These are phyloP conservation scores for Plutomurus gul DNA, from an alignment of 1,140 invertebrate species.

Conservation along the genomic window DNA sequence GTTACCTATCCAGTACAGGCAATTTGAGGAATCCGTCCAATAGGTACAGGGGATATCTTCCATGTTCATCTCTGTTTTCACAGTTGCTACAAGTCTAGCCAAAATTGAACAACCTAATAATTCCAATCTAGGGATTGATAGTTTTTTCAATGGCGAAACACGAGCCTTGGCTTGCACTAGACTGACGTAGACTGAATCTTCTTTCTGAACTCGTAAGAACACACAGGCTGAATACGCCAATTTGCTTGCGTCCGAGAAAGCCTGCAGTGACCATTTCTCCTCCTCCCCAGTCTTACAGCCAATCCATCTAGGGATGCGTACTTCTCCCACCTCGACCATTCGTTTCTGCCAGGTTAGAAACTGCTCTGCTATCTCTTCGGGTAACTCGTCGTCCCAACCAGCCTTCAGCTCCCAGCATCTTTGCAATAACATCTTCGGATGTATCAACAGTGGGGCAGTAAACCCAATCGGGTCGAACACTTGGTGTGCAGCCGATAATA, in stretches of 20 bases:
- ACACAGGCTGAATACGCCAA: neutral
- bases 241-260: neutral
- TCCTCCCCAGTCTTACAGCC: neutral
- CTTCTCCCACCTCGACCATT: too few species aligned
- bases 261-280: neutral
- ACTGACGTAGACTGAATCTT: slow-evolving; percentile 23
- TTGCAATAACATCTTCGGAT: neutral
- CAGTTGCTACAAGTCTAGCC: slow-evolving; percentile 51
- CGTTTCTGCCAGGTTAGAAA: too few species aligned
- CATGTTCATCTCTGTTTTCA: neutral
- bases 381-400: neutral
- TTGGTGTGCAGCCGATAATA: neutral
- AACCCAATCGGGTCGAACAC: neutral
- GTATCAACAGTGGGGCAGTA: neutral
- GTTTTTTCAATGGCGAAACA: slow-evolving; percentile 54
- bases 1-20: too few species aligned
- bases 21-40: slow-evolving; percentile 58
- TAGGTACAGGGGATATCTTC: slow-evolving; percentile 45
- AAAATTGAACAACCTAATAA: slow-evolving; percentile 56
- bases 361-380: neutral
- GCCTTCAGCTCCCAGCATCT: neutral
- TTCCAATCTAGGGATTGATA: slow-evolving; percentile 56
- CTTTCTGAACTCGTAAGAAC: neutral
- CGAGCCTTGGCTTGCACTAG: slow-evolving; percentile 55
- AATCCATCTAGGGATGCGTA: neutral